A percentile compares a stretch with the other conserved stretches of the same genome.
Conservation (phyloP, 2,888 invertebrate species). For the Anthrax anthrax region DNA sequence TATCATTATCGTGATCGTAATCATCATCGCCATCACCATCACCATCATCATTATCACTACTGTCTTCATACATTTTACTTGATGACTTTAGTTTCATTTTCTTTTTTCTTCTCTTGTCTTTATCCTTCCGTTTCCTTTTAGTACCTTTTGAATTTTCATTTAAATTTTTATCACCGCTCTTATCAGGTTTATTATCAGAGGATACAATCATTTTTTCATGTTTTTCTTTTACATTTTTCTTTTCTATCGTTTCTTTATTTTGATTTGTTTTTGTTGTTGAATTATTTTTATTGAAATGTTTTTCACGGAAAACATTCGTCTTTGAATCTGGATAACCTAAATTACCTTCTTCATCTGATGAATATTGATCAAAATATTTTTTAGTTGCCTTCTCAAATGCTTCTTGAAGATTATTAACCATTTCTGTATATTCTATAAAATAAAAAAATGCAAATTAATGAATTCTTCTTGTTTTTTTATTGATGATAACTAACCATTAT, state of each 20-base stretch:
- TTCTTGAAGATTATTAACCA: constrained; percentile 70
- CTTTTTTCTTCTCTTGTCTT: constrained; percentile 31
- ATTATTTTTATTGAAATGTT: constrained; percentile 28
- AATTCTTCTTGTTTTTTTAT: background rate
- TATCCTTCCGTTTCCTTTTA: constrained; percentile 31
- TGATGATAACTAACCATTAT: constrained; percentile 58
- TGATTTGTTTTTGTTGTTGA: constrained; percentile 17
- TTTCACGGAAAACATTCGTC: constrained; percentile 35
- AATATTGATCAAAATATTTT: constrained; percentile 66
- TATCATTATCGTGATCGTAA: constrained; percentile 16
- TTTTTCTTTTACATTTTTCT: constrained; percentile 7
- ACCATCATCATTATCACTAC: constrained; percentile 3
- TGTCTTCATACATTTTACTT: background rate
- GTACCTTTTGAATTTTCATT: constrained; percentile 12
- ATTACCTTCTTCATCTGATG: constrained; percentile 64
- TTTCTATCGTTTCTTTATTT: constrained; percentile 12
- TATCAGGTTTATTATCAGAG: constrained; percentile 24
- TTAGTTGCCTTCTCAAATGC: constrained; percentile 71
- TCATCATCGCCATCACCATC: constrained; percentile 4
- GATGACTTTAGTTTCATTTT: background rate
- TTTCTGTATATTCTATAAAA: constrained; percentile 64
- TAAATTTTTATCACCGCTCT: constrained; percentile 8
- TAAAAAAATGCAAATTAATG: constrained; percentile 10
- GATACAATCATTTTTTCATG: constrained; percentile 8
- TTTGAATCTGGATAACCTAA: constrained; percentile 46